phyloP scores from a whole-genome alignment of 2,797 vertebrate genomes.

The Tangara arthus region DNA sequence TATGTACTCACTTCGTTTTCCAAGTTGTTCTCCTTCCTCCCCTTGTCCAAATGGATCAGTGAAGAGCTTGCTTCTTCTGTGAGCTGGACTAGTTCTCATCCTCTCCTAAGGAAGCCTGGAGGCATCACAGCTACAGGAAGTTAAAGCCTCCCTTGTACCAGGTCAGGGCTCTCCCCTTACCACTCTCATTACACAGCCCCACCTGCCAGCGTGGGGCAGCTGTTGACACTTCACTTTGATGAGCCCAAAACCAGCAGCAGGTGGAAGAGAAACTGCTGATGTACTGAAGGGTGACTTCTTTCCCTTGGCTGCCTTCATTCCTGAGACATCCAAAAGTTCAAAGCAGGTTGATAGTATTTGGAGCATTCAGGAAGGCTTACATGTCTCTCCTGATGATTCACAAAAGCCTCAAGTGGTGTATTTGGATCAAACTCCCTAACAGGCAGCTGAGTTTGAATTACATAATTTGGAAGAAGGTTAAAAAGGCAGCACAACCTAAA shows the following conservation, averaged over 20 bases:
- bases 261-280: neutral
- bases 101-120: neutral
- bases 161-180: neutral
- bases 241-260: neutral
- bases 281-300: neutral
- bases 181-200: neutral
- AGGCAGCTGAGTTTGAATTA: neutral
- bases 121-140: too few relatives aligned
- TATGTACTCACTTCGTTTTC: neutral
- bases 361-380: neutral
- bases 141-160: fast-evolving
- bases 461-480: neutral
- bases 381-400: neutral
- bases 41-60: fast-evolving
- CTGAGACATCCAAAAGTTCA: neutral
- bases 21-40: neutral
- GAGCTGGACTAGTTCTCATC: fast-evolving
- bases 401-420: neutral
- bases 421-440: neutral
- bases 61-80: fast-evolving
- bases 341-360: neutral
- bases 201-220: neutral
- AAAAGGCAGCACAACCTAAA: neutral
- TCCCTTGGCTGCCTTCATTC: neutral
- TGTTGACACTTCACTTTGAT: neutral